Evolutionary conservation across 1,140 invertebrate species (phyloP).

Genomic region (Drosophila chauvacae): DNA sequence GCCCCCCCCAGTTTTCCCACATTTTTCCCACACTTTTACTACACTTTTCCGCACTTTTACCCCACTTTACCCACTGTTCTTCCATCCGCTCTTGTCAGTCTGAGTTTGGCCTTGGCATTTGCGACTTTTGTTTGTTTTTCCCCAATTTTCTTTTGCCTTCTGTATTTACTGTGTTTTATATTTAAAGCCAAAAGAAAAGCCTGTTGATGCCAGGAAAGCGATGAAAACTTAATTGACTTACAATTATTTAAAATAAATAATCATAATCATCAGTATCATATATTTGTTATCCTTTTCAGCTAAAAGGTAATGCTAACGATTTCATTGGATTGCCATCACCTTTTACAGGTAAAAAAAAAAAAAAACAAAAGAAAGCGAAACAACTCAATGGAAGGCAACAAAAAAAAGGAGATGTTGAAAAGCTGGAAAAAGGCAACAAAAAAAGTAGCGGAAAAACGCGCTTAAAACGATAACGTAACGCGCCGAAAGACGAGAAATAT

Average conservation of each 20-base stretch:
- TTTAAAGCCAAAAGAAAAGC: constrained; percentile 26
- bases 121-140: constrained; percentile 54
- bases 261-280: no score
- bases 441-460: constrained; percentile 21
- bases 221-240: neutral
- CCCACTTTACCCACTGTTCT: constrained; percentile 15
- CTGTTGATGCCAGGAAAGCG: neutral
- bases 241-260: neutral
- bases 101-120: constrained; percentile 74
- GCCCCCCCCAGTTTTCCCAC: constrained; percentile 6
- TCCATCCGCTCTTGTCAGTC: constrained; percentile 35
- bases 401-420: neutral
- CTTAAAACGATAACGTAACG: constrained; percentile 40
- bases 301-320: constrained; percentile 65
- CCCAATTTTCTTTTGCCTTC: constrained; percentile 12
- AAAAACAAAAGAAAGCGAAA: neutral
- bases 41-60: neutral
- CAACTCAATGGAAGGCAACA: neutral
- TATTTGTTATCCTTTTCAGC: neutral
- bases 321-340: constrained; percentile 61
- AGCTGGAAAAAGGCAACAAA: constrained; percentile 10
- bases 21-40: neutral
- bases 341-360: constrained; percentile 8
- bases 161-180: neutral
- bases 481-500: constrained; percentile 34